These are phyloP conservation scores for Syngnathus rostellatus DNA, from an alignment of 2,797 vertebrate genomes.

Conservation along the genomic window DNA sequence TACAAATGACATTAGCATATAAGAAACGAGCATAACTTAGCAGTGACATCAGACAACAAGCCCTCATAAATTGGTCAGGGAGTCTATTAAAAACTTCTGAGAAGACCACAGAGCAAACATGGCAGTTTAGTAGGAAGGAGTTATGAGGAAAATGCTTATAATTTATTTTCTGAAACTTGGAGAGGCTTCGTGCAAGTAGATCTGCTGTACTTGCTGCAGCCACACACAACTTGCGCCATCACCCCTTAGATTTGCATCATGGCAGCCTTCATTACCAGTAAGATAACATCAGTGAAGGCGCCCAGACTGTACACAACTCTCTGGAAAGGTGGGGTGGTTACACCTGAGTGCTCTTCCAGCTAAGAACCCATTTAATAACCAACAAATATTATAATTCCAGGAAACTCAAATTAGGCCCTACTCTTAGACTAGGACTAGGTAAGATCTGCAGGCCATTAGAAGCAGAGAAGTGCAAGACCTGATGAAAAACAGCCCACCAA, in stretches of 20 bases:
- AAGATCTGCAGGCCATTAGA: neutral
- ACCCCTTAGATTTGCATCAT: constrained; percentile 31
- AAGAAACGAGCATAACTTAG: neutral
- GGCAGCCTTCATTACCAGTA: constrained; percentile 44
- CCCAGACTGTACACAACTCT: constrained; percentile 31
- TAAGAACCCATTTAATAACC: constrained; percentile 5
- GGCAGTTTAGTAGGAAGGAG: neutral
- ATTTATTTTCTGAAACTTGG: constrained; percentile 14
- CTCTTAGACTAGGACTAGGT: neutral
- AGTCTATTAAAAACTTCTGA: constrained; percentile 8
- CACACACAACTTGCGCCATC: constrained; percentile 29
- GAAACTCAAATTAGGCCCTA: neutral
- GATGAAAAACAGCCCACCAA: neutral
- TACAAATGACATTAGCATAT: neutral
- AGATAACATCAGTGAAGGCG: constrained; percentile 66
- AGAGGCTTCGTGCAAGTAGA: constrained; percentile 24
- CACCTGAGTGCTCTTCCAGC: constrained; percentile 15
- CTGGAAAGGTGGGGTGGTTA: constrained; percentile 11
- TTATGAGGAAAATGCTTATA: constrained; percentile 10
- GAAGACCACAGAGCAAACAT: constrained; percentile 17
- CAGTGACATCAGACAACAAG: constrained; percentile 5
- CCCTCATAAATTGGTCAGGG: neutral
- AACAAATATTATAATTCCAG: neutral
- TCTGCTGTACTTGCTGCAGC: constrained; percentile 23
- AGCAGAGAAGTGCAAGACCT: neutral